Conservation (phyloP, 2,113 vertebrate species). For the Pongo pygmaeus region DNA sequence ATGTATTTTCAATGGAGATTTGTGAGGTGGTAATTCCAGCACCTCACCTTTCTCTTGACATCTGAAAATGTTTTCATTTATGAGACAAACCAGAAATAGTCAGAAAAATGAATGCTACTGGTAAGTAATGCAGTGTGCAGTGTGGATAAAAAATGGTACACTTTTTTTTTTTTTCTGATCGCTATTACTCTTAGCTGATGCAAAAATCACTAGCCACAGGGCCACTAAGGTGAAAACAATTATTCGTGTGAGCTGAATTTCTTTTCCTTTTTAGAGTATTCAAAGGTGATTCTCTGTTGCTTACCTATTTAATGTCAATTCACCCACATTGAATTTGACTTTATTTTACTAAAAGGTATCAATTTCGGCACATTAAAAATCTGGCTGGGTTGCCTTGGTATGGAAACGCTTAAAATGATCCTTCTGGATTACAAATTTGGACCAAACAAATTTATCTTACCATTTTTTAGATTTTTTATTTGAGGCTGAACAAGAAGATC, state of each 20-base stretch:
- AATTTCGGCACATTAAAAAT: fast-evolving
- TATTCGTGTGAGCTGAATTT: not conserved
- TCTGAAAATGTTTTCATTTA: not conserved
- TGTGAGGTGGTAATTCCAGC: not conserved
- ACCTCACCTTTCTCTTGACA: not conserved
- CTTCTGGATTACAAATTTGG: not conserved
- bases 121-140: fast-evolving
- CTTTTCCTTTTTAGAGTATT: not conserved
- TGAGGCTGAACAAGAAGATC: not conserved
- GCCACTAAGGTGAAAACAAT: not conserved
- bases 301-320: not conserved
- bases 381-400: fast-evolving
- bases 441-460: no score
- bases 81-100: not conserved
- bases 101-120: not conserved
- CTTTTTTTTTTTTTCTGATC: not conserved
- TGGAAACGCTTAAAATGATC: not conserved
- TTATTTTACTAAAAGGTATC: not conserved
- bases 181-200: not conserved
- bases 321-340: not conserved
- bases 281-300: not conserved
- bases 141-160: not conserved
- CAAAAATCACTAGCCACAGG: not conserved
- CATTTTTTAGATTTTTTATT: not conserved
- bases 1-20: not conserved